phyloP scores from a whole-genome alignment of 1,140 invertebrate genomes.

The Caenorhabditis tropicalis region DNA sequence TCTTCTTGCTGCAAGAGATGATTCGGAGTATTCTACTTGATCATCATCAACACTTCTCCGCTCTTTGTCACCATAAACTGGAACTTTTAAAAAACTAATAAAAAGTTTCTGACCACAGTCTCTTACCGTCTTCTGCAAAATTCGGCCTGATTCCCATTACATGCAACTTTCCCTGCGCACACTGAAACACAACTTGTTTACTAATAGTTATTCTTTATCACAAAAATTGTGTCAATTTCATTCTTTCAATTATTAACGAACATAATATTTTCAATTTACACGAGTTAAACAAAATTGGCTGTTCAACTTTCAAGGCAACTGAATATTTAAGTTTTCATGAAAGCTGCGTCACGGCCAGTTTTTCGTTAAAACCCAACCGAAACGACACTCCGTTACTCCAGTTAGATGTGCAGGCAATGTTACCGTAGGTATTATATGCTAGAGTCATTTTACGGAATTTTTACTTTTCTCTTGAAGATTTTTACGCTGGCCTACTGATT shows the following conservation, averaged over 20 bases:
- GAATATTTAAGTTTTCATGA: no score
- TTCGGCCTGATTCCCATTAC: conserved; percentile 44
- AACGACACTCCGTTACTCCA: conserved; percentile 10
- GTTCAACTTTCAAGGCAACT: no score
- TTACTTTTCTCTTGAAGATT: conserved; percentile 1
- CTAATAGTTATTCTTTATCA: no score
- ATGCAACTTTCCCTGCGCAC: background rate
- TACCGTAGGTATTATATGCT: background rate
- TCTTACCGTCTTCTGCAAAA: conserved; percentile 55
- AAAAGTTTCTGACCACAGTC: background rate
- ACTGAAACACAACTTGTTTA: background rate
- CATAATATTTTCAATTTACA: no score
- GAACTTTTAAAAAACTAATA: background rate
- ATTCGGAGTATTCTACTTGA: conserved; percentile 61
- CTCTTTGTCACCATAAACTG: conserved; percentile 34
- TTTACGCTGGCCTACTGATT: conserved; percentile 9
- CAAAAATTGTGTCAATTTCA: no score
- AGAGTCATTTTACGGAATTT: conserved; percentile 20
- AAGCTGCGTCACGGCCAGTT: background rate
- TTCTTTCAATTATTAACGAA: no score
- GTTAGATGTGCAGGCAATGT: conserved; percentile 11
- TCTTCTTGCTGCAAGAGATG: conserved; percentile 66
- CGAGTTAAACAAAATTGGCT: no score
- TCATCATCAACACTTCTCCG: background rate
- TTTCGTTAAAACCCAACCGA: background rate